Evolutionary conservation across 2,888 invertebrate species (phyloP), one percentile per base, ranked within the genome.

Genomic region (Oligia fasciuncula): DNA sequence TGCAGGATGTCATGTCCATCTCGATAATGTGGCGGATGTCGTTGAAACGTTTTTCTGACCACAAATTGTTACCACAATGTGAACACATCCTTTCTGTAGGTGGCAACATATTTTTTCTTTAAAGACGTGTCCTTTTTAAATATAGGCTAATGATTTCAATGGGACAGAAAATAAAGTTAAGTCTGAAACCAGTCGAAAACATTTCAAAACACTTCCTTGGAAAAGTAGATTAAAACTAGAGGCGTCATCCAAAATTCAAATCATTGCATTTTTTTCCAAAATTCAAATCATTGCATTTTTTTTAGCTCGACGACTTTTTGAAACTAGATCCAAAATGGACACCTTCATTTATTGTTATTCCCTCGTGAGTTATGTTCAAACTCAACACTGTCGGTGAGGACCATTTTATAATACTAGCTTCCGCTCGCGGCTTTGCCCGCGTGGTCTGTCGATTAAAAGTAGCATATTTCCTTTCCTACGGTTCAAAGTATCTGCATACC

Each of bases 1-100:
- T 67, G 75, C 89, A 89, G 90, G 88, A 90, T 87, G 85, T 86
- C 73, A 88, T 84, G 84, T 85, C 80, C 79, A 84, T 86, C 80
- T 80, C 69, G 69, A 73, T 85, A 81, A 87, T 85, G 79, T 75
- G 75, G 70, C 86, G 89, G 87, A 87, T 74, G 86, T 85, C 80
- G 79, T 77, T 54, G 19, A 76, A 66, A 70, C 68, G 80, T 86
- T 90, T 89, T 90, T 88, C 82, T 86, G 73, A 80, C 86, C 81
- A 81, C 87, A 86, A 82, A 73, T 82, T 85, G 79, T 81, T 74
- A 82, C 74, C 75, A 63, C 80, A 75, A 83, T 79, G 80, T 67
- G 74, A 71, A 62, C 67, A 57, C 67, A 86, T 77, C 66, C 71
- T 77, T 54, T 75, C 57, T 62, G 40, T 74, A 83, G 51, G 68